Evolutionary conservation across 2,797 vertebrate genomes (phyloP), one percentile per base, ranked within the genome.

Genomic region (Myotis myotis): DNA sequence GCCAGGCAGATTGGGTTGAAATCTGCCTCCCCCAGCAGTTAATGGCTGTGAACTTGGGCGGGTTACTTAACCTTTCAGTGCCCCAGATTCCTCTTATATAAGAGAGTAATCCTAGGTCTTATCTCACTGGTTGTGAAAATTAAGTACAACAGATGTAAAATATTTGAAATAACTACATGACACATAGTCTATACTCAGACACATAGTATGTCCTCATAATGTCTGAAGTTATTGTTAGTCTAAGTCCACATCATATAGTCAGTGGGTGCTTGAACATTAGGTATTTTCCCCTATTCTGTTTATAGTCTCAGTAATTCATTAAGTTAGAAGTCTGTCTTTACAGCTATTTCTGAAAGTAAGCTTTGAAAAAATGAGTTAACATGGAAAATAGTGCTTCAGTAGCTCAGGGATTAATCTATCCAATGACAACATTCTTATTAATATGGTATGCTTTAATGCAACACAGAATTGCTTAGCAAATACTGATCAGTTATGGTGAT

Each of bases 371-470:
- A 23, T 2, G 10, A 28, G 12, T 41, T 72, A 93, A 93, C 9
- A 75, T 33, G 57, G 55, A 94, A 95, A 94, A 75, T 79, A 92
- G 49, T 1, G 75, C 74, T 92, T 89, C 38, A 80, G n/a, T 88
- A 90, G 22, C 60, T 78, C 33, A 85, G 44, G 9, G 96, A 95
- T 76, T 72, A 87, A 94, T 95, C 68, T 91, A 88, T 87, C 17
- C 25, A 84, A 53, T 55, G 11, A 41, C 19, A 80, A 93, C 93
- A 55, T 91, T 87, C 36, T 62, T 95, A 91, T 93, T 79, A 96
- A 96, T 71, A 78, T 91, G 83, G 68, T 15, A 28, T 64, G 17
- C 84, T 80, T 93, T 95, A 88, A 64, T 76, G 51, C 28, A 92
- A n/a, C 25, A 23, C 53, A 5, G 87, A 57, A 89, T 57, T 86